Evolutionary conservation across 2,113 vertebrate genomes (phyloP), one percentile per base, ranked within the genome.

Genomic region (Addax nasomaculatus): DNA sequence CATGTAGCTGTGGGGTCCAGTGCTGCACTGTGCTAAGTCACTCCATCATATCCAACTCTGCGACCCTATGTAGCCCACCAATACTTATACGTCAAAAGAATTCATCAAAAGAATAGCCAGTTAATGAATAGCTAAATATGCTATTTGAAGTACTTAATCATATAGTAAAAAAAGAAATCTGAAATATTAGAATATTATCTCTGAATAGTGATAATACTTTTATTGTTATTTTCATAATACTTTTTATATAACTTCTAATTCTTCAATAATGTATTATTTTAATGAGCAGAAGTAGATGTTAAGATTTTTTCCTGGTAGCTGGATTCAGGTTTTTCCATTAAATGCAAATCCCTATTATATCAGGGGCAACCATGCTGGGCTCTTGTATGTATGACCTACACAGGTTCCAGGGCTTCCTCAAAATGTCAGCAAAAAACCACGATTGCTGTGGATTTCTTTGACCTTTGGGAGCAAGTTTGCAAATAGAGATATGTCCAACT

Each of bases 21-120:
- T 39, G 67, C 67, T 39, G 67, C 1, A 0, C 36, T 39, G 5
- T 73, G 67, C 36, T 39, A 73, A 73, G 10, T 73, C 36, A 39
- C 5, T 73, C 19, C 21, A 73, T 39, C 10, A 13, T 3, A 73
- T 39, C n/a, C n/a, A 39, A 39, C 10, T 73, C 67, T 73, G 67
- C 0, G 1, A 39, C n/a, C n/a, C 21, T 21, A 73, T 23, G 5
- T 39, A 73, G 19, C 5, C 2, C 10, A 73, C 15, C 10, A 43
- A 64, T 33, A 70, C 7, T 58, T 47, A 6, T 0, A 2, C 0
- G 0, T 27, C 19, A 70, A 23, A 39, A 70, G n/a, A 39, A 29
- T 55, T 92, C 7, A 30, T 57, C 60, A 78, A 36, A 3, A 45
- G 49, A 30, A 11, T 55, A n/a, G 27, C 2, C 13, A 81, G 2